Evolutionary conservation across 2,888 invertebrate genomes (phyloP).

Genomic region (Cryptocephalus primarius): DNA sequence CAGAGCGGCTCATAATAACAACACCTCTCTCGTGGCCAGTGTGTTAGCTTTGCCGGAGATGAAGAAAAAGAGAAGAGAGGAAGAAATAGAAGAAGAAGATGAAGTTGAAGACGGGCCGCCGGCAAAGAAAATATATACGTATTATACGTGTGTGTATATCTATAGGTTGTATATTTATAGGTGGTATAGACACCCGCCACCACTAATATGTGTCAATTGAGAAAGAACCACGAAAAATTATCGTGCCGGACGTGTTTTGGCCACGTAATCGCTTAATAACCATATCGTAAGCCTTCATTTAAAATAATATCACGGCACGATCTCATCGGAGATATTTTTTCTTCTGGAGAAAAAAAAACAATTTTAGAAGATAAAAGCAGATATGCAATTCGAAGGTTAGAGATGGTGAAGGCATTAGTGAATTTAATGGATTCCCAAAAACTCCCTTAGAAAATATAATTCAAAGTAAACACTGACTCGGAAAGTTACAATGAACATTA

Average conservation of each 20-base stretch:
- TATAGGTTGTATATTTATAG: too few relatives aligned
- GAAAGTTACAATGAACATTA: too few relatives aligned
- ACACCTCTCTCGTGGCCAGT: constrained; percentile 29
- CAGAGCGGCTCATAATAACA: constrained; percentile 33
- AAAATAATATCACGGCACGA: not conserved
- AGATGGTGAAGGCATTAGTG: too few relatives aligned
- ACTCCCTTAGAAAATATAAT: too few relatives aligned
- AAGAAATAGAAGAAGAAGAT: constrained; percentile 1
- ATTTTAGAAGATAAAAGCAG: too few relatives aligned
- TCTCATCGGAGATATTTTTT: not conserved
- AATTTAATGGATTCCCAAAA: too few relatives aligned
- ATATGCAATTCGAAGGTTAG: too few relatives aligned
- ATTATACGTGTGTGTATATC: too few relatives aligned
- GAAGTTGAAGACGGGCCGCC: constrained; percentile 8
- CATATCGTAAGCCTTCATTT: not conserved
- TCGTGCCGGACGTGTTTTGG: not conserved
- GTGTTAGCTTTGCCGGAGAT: constrained; percentile 27
- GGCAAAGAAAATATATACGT: constrained; percentile 5
- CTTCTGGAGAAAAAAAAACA: not conserved
- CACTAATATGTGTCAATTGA: constrained; percentile 33
- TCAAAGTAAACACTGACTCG: too few relatives aligned
- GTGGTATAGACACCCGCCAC: constrained; percentile 10
- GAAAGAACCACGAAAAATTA: constrained; percentile 6
- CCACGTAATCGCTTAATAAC: not conserved
- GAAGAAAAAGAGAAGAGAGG: constrained; percentile 7